Conservation (phyloP, 2,888 invertebrate genomes). For the Leuctra nigra region DNA sequence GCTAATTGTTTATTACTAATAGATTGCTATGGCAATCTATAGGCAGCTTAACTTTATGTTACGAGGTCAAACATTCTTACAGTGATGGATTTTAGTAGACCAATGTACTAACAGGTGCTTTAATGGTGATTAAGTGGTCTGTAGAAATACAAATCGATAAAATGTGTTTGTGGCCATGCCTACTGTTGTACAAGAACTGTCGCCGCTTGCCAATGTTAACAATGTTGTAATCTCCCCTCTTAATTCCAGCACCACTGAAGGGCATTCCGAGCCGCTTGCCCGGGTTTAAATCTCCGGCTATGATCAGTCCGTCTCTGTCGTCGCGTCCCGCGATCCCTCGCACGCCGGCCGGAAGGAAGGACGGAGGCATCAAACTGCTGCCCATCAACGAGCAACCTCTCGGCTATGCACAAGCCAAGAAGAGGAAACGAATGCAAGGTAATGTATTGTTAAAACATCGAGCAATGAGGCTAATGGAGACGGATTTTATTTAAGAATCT, state of each 20-base stretch:
- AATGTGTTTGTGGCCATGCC: too few species aligned
- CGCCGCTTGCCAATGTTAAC: too few species aligned
- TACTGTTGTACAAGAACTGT: too few species aligned
- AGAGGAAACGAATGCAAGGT: constrained; percentile 78
- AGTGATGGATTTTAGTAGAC: too few species aligned
- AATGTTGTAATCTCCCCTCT: too few species aligned
- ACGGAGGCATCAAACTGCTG: constrained; percentile 88
- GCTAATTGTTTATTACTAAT: too few species aligned
- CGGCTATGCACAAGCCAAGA: constrained; percentile 77
- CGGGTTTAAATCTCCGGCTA: constrained; percentile 52
- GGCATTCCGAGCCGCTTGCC: constrained; percentile 82
- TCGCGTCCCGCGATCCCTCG: constrained; percentile 50
- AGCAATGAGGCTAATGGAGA: too few species aligned
- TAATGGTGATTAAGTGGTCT: neutral
- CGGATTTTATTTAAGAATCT: too few species aligned
- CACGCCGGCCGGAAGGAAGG: constrained; percentile 64
- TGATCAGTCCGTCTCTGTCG: constrained; percentile 44
- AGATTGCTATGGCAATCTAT: too few species aligned
- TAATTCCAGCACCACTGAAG: constrained; percentile 71
- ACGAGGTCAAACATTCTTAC: too few species aligned
- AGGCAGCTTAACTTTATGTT: too few species aligned
- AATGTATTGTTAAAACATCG: constrained; percentile 20
- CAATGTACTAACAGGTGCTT: too few species aligned
- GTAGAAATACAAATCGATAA: neutral
- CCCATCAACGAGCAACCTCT: constrained; percentile 91